Percentiles rank a stretch among this genome's conserved stretches.
Evolutionary conservation across 2,797 vertebrate genomes (phyloP).

Genomic region (Argentina silus): DNA sequence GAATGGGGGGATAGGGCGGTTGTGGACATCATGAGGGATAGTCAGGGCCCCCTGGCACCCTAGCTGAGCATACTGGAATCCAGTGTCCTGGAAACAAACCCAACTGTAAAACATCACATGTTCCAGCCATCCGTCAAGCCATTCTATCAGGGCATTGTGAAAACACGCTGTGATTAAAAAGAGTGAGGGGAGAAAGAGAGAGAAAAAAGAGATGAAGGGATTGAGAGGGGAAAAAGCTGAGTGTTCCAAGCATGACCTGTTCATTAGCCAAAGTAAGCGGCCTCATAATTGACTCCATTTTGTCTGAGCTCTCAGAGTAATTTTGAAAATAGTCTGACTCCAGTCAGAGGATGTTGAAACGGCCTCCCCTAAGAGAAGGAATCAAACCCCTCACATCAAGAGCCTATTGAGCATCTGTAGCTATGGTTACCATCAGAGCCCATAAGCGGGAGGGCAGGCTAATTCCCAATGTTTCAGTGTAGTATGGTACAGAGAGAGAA

Average conservation of each 20-base stretch:
- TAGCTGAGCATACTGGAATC: constrained; percentile 44
- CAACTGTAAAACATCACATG: constrained; percentile 34
- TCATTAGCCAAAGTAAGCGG: constrained; percentile 16
- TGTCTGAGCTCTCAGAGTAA: constrained; percentile 3
- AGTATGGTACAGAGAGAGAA: background rate
- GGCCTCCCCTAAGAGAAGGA: constrained; percentile 4
- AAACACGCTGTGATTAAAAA: constrained; percentile 18
- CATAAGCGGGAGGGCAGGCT: background rate
- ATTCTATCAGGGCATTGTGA: constrained; percentile 39
- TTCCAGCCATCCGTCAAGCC: constrained; percentile 27
- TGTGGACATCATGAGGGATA: constrained; percentile 5
- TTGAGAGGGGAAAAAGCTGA: background rate
- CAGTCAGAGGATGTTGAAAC: constrained; percentile 2
- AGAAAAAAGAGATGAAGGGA: background rate
- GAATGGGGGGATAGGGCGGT: background rate
- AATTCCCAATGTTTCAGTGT: background rate
- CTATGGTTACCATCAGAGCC: constrained; percentile 15
- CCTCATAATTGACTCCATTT: constrained; percentile 7
- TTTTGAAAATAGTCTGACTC: background rate
- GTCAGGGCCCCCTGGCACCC: constrained; percentile 17
- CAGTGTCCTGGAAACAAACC: constrained; percentile 44
- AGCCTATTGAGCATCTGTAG: constrained; percentile 20
- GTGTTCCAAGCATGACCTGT: constrained; percentile 27
- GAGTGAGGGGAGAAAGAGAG: constrained; percentile 6
- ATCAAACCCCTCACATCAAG: constrained; percentile 3